Evolutionary conservation across 2,888 invertebrate genomes (phyloP).

Genomic region (Cataglyphis cursor): DNA sequence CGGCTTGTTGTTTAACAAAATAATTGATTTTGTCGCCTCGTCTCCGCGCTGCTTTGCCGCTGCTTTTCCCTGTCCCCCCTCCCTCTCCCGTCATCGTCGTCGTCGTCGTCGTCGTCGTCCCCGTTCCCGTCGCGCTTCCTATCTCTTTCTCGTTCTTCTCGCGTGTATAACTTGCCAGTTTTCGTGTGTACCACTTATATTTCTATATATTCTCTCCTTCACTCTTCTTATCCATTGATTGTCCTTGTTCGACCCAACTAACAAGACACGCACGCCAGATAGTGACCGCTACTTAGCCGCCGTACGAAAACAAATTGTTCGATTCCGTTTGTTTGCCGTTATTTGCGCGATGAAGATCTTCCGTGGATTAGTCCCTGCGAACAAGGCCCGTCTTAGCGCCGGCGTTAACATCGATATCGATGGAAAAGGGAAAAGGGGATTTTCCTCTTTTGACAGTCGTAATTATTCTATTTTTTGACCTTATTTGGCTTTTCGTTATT

Average conservation of each 20-base stretch:
- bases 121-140: slow-evolving; percentile 31
- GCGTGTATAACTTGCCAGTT: slow-evolving; percentile 5
- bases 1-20: slow-evolving; percentile 85
- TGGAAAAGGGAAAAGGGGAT: not conserved
- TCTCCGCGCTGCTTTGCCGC: slow-evolving; percentile 66
- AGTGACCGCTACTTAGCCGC: slow-evolving; percentile 76
- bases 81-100: slow-evolving; percentile 31
- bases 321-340: slow-evolving; percentile 77
- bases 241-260: slow-evolving; percentile 34
- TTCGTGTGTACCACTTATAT: slow-evolving; percentile 16
- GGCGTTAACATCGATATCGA: not conserved
- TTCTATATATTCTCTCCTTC: slow-evolving; percentile 20
- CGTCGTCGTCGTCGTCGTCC: slow-evolving; percentile 47
- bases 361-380: slow-evolving; percentile 55
- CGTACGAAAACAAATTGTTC: slow-evolving; percentile 81
- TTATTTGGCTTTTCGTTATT: not conserved
- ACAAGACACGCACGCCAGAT: slow-evolving; percentile 73
- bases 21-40: slow-evolving; percentile 84
- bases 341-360: slow-evolving; percentile 58
- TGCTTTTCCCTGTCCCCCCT: not conserved
- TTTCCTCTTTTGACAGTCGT: not conserved
- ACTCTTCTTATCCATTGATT: slow-evolving; percentile 46
- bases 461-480: not conserved
- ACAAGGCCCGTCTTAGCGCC: slow-evolving; percentile 39
- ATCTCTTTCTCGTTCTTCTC: slow-evolving; percentile 37